These are phyloP conservation scores for Pemphredon lugubris DNA, from an alignment of 2,888 invertebrate genomes.

Conservation along the genomic window DNA sequence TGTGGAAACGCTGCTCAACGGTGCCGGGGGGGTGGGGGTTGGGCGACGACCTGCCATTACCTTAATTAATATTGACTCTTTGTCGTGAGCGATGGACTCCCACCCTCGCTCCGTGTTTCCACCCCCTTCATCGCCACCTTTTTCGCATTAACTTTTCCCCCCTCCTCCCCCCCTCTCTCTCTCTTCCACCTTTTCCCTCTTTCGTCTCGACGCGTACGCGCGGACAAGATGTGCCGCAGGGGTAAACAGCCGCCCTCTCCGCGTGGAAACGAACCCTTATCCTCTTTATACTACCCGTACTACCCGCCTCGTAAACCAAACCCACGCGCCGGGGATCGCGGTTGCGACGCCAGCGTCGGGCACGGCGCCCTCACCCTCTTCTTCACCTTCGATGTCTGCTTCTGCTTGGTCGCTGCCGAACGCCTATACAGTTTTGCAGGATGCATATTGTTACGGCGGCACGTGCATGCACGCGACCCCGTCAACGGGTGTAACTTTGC, in stretches of 20 bases:
- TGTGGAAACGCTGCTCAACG: constrained; percentile 58
- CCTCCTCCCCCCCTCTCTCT: constrained; percentile 8
- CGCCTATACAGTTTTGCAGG: not conserved
- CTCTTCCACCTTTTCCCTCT: not conserved
- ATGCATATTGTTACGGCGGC: not conserved
- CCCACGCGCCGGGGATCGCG: constrained; percentile 2
- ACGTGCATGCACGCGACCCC: not conserved
- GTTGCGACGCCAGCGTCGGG: constrained; percentile 1
- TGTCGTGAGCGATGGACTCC: constrained; percentile 41
- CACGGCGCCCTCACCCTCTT: not conserved
- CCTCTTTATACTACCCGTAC: constrained; percentile 31
- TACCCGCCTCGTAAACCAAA: constrained; percentile 42
- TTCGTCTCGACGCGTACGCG: not conserved
- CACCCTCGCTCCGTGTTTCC: constrained; percentile 3
- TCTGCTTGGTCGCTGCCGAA: not conserved
- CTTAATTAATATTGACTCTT: constrained; percentile 73
- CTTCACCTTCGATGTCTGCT: not conserved
- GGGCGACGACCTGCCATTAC: constrained; percentile 61
- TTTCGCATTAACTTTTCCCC: not conserved
- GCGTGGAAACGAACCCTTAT: constrained; percentile 38
- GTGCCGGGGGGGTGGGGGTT: constrained; percentile 20
- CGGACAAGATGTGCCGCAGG: constrained; percentile 6
- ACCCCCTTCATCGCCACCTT: not conserved
- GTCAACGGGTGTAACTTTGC: not conserved
- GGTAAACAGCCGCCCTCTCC: constrained; percentile 14